Evolutionary conservation across 2,797 vertebrate species (phyloP).

Genomic region (Enteromius anoplus): DNA sequence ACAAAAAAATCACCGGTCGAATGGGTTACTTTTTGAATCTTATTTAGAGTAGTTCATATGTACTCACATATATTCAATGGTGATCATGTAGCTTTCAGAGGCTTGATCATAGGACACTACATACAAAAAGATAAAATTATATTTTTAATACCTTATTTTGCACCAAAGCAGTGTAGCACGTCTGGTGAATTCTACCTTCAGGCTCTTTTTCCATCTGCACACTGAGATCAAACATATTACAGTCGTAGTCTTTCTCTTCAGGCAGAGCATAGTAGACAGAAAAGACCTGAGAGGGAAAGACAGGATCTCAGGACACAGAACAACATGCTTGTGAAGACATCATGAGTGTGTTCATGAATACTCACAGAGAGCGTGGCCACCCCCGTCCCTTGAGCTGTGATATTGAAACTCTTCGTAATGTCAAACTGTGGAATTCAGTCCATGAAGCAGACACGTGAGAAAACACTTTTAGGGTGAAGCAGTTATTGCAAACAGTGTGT

Average conservation of each 20-base stretch:
- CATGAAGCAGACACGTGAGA: background rate
- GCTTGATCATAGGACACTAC: conserved; percentile 58
- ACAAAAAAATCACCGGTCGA: background rate
- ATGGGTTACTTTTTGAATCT: background rate
- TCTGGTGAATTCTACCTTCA: background rate
- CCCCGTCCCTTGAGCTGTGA: conserved; percentile 75
- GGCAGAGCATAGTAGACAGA: conserved; percentile 81
- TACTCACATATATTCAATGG: conserved; percentile 75
- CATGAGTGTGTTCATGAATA: background rate
- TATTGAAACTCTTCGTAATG: conserved; percentile 59
- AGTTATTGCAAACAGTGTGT: background rate
- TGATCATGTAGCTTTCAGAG: conserved; percentile 63
- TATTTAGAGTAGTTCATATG: background rate
- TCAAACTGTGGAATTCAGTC: conserved; percentile 35
- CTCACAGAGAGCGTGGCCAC: conserved; percentile 77
- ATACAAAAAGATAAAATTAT: background rate
- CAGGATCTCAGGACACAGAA: background rate
- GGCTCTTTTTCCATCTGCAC: conserved; percentile 68
- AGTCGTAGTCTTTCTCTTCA: conserved; percentile 70
- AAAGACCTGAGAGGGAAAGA: conserved; percentile 72
- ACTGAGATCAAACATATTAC: conserved; percentile 76
- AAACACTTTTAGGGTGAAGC: background rate
- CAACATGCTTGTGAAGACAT: background rate
- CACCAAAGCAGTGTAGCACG: background rate
- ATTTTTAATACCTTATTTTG: background rate